Percentiles rank a stretch among this genome's conserved stretches.
These are phyloP conservation scores for Plebejus melissa DNA, from an alignment of 2,888 invertebrate genomes.

Conservation along the genomic window DNA sequence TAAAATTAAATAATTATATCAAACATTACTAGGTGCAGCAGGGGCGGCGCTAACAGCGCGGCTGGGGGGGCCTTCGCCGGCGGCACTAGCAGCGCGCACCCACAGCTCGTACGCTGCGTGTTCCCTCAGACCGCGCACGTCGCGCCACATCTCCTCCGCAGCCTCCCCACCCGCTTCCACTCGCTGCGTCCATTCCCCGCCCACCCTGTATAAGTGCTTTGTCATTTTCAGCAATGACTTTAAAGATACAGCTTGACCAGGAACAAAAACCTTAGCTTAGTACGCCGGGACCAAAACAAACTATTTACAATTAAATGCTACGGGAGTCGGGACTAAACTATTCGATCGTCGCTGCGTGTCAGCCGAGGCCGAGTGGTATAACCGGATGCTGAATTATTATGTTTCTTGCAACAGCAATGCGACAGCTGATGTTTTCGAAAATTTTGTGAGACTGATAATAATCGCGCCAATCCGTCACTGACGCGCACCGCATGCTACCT, in stretches of 20 bases:
- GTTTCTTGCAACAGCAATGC: no score
- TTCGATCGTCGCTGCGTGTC: no score
- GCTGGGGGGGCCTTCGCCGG: constrained; percentile 81
- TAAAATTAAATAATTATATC: background rate
- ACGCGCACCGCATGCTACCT: no score
- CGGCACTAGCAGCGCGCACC: constrained; percentile 84
- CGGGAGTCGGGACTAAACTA: no score
- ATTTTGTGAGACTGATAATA: no score
- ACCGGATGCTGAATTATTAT: no score
- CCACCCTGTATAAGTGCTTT: constrained; percentile 37
- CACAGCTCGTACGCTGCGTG: constrained; percentile 89
- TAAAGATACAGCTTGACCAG: background rate
- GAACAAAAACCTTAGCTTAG: background rate
- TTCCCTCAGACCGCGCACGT: constrained; percentile 83
- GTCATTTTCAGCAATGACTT: background rate
- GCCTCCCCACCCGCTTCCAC: constrained; percentile 44
- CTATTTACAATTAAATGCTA: no score
- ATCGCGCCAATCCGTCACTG: no score
- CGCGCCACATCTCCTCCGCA: constrained; percentile 69
- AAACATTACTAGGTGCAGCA: constrained; percentile 56
- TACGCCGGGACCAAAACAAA: no score
- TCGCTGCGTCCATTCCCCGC: constrained; percentile 62
- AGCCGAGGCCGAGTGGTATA: no score
- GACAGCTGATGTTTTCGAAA: no score
- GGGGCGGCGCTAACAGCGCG: constrained; percentile 78